Percentiles rank a stretch among this genome's conserved stretches.
These are phyloP conservation scores for Pammene fasciana DNA, from an alignment of 2,888 invertebrate genomes.

Conservation along the genomic window DNA sequence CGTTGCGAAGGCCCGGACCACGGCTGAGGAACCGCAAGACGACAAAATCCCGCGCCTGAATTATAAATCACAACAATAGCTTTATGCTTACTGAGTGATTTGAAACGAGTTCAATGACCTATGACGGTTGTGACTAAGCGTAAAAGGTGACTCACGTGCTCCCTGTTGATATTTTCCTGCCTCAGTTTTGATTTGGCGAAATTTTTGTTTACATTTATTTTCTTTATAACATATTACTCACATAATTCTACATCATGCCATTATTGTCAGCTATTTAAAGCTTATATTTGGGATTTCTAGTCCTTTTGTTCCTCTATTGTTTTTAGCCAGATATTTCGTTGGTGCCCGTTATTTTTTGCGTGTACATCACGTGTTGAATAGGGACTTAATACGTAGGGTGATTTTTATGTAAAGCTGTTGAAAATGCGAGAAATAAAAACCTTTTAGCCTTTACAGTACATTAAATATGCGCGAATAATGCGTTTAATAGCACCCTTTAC, in stretches of 20 bases:
- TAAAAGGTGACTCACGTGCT: constrained; percentile 32
- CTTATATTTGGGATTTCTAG: constrained; percentile 14
- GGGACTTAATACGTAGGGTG: constrained; percentile 68
- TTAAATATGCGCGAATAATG: constrained; percentile 82
- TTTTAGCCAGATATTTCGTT: constrained; percentile 39
- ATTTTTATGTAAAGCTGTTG: constrained; percentile 76
- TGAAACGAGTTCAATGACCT: constrained; percentile 33
- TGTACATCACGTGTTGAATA: constrained; percentile 70
- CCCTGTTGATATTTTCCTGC: not conserved
- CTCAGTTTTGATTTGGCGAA: not conserved
- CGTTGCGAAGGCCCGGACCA: constrained; percentile 61
- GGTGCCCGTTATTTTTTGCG: constrained; percentile 50
- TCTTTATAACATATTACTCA: no score
- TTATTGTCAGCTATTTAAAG: not conserved
- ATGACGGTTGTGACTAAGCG: constrained; percentile 19
- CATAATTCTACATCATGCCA: not conserved
- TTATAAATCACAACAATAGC: constrained; percentile 49
- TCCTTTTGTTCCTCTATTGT: constrained; percentile 28
- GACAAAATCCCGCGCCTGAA: constrained; percentile 55
- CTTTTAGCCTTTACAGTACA: constrained; percentile 80
- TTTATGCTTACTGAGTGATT: constrained; percentile 31
- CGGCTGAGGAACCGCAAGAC: constrained; percentile 53
- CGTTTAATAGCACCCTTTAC: constrained; percentile 82
- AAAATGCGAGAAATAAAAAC: constrained; percentile 72
- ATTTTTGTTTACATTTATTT: no score